Percentiles rank a stretch among this genome's conserved stretches.
Evolutionary conservation across 2,797 vertebrate species (phyloP).

Genomic region (Trachops cirrhosus): DNA sequence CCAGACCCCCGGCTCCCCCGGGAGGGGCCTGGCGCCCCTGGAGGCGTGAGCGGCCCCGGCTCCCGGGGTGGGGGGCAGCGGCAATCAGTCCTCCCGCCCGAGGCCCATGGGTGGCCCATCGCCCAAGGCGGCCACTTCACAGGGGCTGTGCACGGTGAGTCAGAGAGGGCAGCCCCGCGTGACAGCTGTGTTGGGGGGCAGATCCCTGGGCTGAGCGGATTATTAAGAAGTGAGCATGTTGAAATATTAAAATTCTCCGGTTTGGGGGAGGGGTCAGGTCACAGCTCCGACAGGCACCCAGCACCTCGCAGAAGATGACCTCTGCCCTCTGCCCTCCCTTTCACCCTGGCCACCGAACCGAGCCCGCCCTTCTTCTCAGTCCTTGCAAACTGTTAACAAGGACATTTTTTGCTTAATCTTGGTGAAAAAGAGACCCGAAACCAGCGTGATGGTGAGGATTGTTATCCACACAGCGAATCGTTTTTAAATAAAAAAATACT

Average conservation of each 20-base stretch:
- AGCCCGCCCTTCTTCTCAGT: neutral
- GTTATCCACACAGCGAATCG: neutral
- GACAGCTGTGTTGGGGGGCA: neutral
- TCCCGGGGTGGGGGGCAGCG: neutral
- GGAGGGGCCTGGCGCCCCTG: neutral
- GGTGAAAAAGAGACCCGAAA: neutral
- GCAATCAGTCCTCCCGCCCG: neutral
- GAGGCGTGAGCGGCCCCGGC: neutral
- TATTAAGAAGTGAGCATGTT: neutral
- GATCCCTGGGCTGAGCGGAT: neutral
- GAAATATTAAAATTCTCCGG: neutral
- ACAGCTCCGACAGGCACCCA: rapidly evolving
- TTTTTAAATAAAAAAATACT: neutral
- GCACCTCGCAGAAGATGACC: neutral
- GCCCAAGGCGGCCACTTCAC: neutral
- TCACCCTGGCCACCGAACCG: neutral
- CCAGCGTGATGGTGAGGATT: neutral
- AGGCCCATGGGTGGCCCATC: neutral
- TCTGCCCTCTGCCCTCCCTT: neutral
- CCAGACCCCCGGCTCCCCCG: neutral
- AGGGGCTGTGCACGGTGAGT: neutral
- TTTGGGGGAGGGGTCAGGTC: too few relatives aligned
- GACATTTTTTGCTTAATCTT: neutral
- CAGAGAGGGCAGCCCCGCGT: neutral
- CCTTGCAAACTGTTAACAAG: neutral